Evolutionary conservation across 2,113 vertebrate genomes (phyloP).

Genomic region (Ursus arctos): DNA sequence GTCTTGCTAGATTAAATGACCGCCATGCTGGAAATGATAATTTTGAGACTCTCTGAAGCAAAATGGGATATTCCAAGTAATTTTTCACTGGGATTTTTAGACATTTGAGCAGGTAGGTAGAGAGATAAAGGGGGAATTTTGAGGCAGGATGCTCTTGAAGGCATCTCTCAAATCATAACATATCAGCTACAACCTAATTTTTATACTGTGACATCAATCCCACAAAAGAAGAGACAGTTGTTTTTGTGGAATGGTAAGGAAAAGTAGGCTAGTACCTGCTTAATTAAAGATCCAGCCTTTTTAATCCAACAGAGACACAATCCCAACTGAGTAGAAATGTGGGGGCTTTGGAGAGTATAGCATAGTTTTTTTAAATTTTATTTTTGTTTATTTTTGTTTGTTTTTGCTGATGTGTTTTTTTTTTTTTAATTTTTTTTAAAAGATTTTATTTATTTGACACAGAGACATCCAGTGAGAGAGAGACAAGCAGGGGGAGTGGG

Average conservation of each 20-base stretch:
- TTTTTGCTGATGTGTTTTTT: background rate
- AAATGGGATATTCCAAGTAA: slow-evolving; percentile 28
- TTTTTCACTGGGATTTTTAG: background rate
- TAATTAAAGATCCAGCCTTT: slow-evolving; percentile 55
- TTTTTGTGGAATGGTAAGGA: slow-evolving; percentile 25
- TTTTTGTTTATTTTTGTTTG: background rate
- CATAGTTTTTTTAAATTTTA: background rate
- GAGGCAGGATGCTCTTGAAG: background rate
- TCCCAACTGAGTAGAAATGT: background rate
- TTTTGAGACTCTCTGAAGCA: slow-evolving; percentile 46
- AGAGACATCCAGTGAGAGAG: no score
- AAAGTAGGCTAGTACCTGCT: background rate
- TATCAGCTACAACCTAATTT: slow-evolving; percentile 8
- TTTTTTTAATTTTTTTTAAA: no score
- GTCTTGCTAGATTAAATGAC: background rate
- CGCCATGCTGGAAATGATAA: background rate
- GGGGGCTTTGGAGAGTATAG: background rate
- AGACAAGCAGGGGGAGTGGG: no score
- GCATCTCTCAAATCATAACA: background rate
- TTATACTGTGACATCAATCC: slow-evolving; percentile 15
- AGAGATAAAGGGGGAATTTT: background rate
- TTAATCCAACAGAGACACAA: background rate
- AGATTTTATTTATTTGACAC: no score
- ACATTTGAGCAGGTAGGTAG: background rate
- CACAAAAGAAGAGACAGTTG: background rate